These are phyloP conservation scores for Muscidifurax raptorellus DNA, from an alignment of 1,140 invertebrate genomes.

Conservation along the genomic window DNA sequence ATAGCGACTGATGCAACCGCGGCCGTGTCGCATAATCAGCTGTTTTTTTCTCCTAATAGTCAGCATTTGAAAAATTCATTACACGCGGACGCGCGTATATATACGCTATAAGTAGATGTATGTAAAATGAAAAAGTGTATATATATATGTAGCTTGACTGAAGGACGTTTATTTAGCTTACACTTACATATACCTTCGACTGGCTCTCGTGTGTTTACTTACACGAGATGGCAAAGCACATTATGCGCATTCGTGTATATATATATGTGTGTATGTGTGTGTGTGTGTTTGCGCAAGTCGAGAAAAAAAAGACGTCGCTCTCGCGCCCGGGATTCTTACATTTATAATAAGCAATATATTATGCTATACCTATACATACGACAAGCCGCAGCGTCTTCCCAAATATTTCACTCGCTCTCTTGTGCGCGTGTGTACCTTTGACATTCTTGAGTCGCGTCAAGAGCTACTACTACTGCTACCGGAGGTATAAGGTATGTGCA, in stretches of 20 bases:
- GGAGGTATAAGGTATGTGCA: too few relatives aligned
- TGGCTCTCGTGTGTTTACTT: not conserved
- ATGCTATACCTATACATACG: too few relatives aligned
- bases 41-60: too few relatives aligned
- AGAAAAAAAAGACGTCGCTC: conserved; percentile 63
- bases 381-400: not conserved
- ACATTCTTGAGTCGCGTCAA: not conserved
- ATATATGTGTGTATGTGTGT: conserved; percentile 26
- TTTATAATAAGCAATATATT: not conserved
- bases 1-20: too few relatives aligned
- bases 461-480: too few relatives aligned
- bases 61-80: too few relatives aligned
- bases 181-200: not conserved
- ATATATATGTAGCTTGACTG: not conserved
- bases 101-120: not conserved
- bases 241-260: not conserved
- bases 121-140: not conserved
- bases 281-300: conserved; percentile 65
- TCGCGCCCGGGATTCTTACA: not conserved
- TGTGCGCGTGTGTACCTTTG: conserved; percentile 27
- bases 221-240: too few relatives aligned
- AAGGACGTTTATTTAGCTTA: not conserved
- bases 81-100: not conserved
- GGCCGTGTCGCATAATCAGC: too few relatives aligned
- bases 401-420: conserved; percentile 29